phyloP scores from a whole-genome alignment of 2,113 vertebrate species.

The Montifringilla adamsi region DNA sequence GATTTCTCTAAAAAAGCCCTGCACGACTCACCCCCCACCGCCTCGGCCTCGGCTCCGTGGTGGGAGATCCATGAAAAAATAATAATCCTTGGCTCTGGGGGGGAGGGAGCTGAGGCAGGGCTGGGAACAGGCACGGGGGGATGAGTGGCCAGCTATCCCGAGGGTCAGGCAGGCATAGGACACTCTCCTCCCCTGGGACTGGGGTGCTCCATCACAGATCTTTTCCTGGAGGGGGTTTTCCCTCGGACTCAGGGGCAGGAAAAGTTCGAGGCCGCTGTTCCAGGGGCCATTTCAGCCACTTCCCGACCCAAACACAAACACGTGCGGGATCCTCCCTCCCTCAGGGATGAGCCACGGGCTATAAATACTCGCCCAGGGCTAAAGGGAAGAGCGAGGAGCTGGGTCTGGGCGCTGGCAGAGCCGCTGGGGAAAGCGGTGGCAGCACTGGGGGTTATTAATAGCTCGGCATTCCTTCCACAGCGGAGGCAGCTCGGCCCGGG shows the following conservation, averaged over 20 bases:
- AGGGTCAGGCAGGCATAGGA: neutral
- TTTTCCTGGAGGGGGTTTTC: neutral
- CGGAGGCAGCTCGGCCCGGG: neutral
- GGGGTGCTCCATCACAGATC: neutral
- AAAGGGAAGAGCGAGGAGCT: neutral
- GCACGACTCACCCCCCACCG: conserved; percentile 19
- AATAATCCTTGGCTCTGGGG: neutral
- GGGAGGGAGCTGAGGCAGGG: neutral
- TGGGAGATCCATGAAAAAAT: neutral
- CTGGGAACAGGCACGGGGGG: neutral
- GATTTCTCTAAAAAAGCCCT: conserved; percentile 25
- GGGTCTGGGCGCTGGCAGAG: neutral
- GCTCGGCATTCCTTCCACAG: neutral
- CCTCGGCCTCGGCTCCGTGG: neutral
- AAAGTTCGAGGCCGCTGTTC: accelerated
- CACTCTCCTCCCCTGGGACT: accelerated
- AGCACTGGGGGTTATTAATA: conserved; percentile 2
- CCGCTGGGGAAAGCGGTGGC: neutral
- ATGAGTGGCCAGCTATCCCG: accelerated
- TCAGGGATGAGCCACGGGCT: conserved; percentile 5
- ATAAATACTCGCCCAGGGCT: conserved; percentile 29
- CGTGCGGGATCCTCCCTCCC: neutral
- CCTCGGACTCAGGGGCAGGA: accelerated
- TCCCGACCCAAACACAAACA: neutral
- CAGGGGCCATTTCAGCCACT: neutral